A percentile compares a stretch with the other conserved stretches of the same genome.
Conservation (phyloP, 2,113 vertebrate genomes). For the Macroglossus sobrinus region DNA sequence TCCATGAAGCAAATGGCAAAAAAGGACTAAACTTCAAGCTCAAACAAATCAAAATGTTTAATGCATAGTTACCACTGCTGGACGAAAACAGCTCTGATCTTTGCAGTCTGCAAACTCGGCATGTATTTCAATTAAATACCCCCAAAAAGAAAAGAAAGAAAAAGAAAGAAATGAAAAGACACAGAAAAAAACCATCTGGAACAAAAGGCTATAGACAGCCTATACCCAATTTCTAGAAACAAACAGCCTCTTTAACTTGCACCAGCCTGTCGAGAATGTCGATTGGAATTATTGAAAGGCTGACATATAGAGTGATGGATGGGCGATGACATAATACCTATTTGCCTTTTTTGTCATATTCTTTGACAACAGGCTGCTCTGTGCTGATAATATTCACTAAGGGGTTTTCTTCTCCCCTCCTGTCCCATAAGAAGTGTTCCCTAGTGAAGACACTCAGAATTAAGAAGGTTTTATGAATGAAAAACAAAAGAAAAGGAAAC, state of each 20-base stretch:
- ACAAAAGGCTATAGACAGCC: constrained; percentile 69
- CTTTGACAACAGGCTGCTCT: constrained; percentile 75
- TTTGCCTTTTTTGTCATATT: constrained; percentile 43
- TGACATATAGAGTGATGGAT: constrained; percentile 72
- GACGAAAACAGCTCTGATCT: constrained; percentile 76
- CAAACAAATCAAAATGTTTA: constrained; percentile 82
- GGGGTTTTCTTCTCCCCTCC: constrained; percentile 39
- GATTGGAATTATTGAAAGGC: constrained; percentile 65
- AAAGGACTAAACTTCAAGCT: constrained; percentile 77
- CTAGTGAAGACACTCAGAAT: constrained; percentile 56
- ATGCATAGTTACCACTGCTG: constrained; percentile 72
- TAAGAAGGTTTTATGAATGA: constrained; percentile 56
- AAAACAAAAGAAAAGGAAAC: constrained; percentile 43
- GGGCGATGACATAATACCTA: constrained; percentile 73
- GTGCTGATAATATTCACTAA: constrained; percentile 72
- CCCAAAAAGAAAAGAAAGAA: constrained; percentile 59
- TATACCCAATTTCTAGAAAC: constrained; percentile 61
- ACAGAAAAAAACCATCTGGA: constrained; percentile 58
- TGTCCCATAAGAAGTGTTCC: constrained; percentile 62
- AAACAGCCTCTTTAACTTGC: constrained; percentile 60
- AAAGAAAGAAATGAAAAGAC: constrained; percentile 66
- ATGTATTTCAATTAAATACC: constrained; percentile 75
- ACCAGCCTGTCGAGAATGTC: constrained; percentile 60
- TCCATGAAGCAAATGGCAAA: constrained; percentile 83
- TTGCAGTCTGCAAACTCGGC: constrained; percentile 72